Evolutionary conservation across 2,888 invertebrate genomes (phyloP).

Genomic region (Philaethria dido): DNA sequence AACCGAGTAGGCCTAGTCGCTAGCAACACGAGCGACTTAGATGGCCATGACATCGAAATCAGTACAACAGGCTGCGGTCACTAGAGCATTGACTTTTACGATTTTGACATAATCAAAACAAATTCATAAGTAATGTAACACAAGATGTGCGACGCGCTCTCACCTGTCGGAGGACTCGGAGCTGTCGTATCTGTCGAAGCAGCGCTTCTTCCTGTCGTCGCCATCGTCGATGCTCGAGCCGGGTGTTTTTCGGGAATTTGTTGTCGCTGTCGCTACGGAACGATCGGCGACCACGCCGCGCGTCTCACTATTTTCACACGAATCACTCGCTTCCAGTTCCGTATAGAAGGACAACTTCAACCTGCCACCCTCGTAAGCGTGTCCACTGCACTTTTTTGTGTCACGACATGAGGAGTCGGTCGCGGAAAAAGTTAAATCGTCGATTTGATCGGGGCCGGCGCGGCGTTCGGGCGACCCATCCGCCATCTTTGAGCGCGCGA

Average conservation of each 20-base stretch:
- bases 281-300: conserved; percentile 75
- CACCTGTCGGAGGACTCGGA: conserved; percentile 97
- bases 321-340: conserved; percentile 79
- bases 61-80: conserved; percentile 77
- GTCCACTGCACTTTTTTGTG: conserved; percentile 82
- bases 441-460: conserved; percentile 83
- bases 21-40: conserved; percentile 62
- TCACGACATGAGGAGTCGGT: conserved; percentile 77
- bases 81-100: conserved; percentile 79
- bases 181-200: conserved; percentile 96
- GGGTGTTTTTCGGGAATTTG: conserved; percentile 71
- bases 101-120: conserved; percentile 64
- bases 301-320: conserved; percentile 82
- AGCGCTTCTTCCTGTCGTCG: conserved; percentile 91
- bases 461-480: conserved; percentile 88
- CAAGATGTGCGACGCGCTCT: conserved; percentile 55
- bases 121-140: conserved; percentile 39
- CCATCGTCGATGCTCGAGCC: conserved; percentile 64
- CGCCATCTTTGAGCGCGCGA: conserved; percentile 92
- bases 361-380: conserved; percentile 68
- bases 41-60: conserved; percentile 82
- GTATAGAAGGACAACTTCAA: conserved; percentile 78
- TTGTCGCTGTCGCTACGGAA: conserved; percentile 60
- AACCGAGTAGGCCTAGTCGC: conserved; percentile 58
- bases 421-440: conserved; percentile 82